Conservation (phyloP, 2,888 invertebrate genomes). For the Drosophila prolongata region DNA sequence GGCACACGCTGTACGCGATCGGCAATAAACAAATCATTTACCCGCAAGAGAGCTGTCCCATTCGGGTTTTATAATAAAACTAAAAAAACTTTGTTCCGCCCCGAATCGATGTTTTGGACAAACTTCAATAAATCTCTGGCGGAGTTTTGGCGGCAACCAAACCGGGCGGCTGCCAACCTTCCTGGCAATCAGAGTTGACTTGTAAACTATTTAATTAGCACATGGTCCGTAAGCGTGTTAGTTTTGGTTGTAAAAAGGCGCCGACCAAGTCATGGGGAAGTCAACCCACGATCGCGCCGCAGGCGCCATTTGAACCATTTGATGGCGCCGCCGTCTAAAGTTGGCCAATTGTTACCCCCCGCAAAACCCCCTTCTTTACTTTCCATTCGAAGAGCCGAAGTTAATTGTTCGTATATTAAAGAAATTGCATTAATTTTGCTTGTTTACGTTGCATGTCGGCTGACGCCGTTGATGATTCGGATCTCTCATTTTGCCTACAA, state of each 20-base stretch:
- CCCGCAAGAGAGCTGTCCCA: conserved; percentile 44
- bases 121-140: conserved; percentile 54
- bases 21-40: conserved; percentile 75
- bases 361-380: conserved; percentile 1
- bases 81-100: conserved; percentile 42
- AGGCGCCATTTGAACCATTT: conserved; percentile 67
- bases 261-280: conserved; percentile 59
- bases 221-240: conserved; percentile 66
- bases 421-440: conserved; percentile 73
- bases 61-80: conserved; percentile 54
- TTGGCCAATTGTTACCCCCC: conserved; percentile 24
- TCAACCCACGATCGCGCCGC: conserved; percentile 61
- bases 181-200: conserved; percentile 65
- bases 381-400: conserved; percentile 13
- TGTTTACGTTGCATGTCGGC: conserved; percentile 67
- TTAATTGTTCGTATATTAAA: conserved; percentile 60
- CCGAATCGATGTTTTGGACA: conserved; percentile 25
- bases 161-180: conserved; percentile 30
- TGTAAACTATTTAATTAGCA: conserved; percentile 80
- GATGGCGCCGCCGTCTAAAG: conserved; percentile 63
- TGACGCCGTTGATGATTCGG: conserved; percentile 46
- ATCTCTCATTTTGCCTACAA: conserved; percentile 56
- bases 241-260: conserved; percentile 75
- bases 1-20: conserved; percentile 70
- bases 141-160: conserved; percentile 8